Conservation (phyloP, 1,140 invertebrate genomes). For the Neodiprion lecontei region DNA sequence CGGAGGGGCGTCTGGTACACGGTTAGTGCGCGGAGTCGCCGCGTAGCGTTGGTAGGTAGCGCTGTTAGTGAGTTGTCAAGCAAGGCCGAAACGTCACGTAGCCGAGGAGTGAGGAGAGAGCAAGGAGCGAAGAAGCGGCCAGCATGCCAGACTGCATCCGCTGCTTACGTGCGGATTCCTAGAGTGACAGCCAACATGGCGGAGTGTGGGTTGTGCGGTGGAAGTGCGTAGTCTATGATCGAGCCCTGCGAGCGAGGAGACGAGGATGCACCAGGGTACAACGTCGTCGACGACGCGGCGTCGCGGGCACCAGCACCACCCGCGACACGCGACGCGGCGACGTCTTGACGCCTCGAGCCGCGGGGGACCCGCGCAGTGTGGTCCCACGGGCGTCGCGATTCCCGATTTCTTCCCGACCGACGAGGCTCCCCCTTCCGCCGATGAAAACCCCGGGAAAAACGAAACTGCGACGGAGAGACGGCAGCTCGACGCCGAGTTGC, state of each 20-base stretch:
- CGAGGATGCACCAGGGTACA: constrained; percentile 66
- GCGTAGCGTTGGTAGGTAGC: constrained; percentile 14
- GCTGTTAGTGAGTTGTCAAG: constrained; percentile 20
- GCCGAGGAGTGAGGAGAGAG: constrained; percentile 6
- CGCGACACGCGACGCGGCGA: constrained; percentile 61
- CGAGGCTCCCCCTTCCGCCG: no score
- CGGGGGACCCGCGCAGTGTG: constrained; percentile 67
- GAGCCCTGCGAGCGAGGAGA: constrained; percentile 40
- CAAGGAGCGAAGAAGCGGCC: constrained; percentile 15
- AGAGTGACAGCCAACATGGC: constrained; percentile 60
- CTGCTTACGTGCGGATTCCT: constrained; percentile 29
- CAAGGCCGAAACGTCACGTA: constrained; percentile 24
- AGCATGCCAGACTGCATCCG: constrained; percentile 10
- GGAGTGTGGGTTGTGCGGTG: constrained; percentile 40
- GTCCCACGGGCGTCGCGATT: constrained; percentile 60
- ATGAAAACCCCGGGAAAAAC: neutral
- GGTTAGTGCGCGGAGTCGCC: constrained; percentile 7
- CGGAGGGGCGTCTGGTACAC: neutral
- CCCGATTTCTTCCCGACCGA: neutral
- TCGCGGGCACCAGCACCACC: constrained; percentile 82
- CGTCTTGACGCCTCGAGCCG: constrained; percentile 57
- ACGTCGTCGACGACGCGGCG: constrained; percentile 67
- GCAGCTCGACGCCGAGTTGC: neutral
- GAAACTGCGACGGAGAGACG: neutral
- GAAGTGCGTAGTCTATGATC: constrained; percentile 20